Evolutionary conservation across 2,113 vertebrate genomes (phyloP).

Genomic region (Bambusicola thoracicus): DNA sequence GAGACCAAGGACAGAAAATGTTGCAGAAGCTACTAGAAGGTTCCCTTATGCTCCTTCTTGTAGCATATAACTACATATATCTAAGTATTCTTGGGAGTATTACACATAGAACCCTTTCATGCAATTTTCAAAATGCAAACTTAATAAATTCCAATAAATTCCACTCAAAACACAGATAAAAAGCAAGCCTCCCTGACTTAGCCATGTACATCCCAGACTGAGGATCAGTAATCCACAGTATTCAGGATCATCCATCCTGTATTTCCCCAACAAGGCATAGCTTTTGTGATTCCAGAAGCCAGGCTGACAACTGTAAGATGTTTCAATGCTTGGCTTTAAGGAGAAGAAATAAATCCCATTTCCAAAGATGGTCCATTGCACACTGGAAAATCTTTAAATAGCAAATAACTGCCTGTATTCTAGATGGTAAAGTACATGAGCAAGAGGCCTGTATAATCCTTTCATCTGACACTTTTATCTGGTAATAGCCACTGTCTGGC

Average conservation of each 20-base stretch:
- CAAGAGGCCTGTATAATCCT: not conserved
- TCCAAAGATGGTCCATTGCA: not conserved
- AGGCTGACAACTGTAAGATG: not conserved
- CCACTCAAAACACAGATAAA: not conserved
- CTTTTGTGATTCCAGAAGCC: not conserved
- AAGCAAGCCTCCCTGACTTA: not conserved
- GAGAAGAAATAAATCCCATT: not conserved
- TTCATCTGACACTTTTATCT: not conserved
- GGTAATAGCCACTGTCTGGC: not conserved
- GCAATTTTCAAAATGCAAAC: not conserved
- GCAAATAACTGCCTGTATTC: not conserved
- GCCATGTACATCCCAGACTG: not conserved
- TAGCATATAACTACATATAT: not conserved
- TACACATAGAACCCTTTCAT: not conserved
- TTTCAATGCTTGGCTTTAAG: not conserved
- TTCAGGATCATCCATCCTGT: not conserved
- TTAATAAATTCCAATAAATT: not conserved
- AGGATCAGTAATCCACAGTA: not conserved
- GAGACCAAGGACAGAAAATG: not conserved
- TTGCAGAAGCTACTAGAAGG: not conserved
- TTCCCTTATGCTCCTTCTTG: not conserved
- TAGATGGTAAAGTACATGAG: not conserved
- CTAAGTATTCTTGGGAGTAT: not conserved
- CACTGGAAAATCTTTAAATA: constrained; percentile 25
- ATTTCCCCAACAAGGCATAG: not conserved